phyloP scores from a whole-genome alignment of 2,888 invertebrate species.

The Rhingia rostrata region DNA sequence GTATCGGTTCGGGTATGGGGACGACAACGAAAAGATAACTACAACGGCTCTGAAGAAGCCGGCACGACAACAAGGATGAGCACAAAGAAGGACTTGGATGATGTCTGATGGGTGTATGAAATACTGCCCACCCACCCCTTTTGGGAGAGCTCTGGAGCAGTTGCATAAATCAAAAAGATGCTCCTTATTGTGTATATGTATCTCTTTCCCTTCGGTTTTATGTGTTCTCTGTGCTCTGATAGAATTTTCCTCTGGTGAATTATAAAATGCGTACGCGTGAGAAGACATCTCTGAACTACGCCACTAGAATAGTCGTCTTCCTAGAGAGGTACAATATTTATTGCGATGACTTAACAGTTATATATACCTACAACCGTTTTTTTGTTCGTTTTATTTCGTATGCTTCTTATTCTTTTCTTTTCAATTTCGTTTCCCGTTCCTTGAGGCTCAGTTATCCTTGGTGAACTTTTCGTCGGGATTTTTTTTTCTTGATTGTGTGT shows the following conservation, averaged over 20 bases:
- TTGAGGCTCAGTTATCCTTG: conserved; percentile 23
- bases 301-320: conserved; percentile 17
- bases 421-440: not conserved
- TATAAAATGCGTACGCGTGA: conserved; percentile 59
- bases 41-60: too few relatives aligned
- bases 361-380: conserved; percentile 9
- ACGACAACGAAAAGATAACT: too few relatives aligned
- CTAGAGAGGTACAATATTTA: conserved; percentile 50
- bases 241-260: conserved; percentile 62
- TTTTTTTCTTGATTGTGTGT: conserved; percentile 18
- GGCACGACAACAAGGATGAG: too few relatives aligned
- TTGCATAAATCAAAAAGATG: conserved; percentile 58
- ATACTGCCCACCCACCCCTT: not conserved
- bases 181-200: conserved; percentile 6
- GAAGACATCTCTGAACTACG: conserved; percentile 21
- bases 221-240: conserved; percentile 45
- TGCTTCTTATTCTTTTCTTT: not conserved
- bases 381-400: not conserved
- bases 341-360: conserved; percentile 58
- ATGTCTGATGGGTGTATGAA: conserved; percentile 36
- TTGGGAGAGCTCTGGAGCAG: not conserved
- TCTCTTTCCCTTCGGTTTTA: conserved; percentile 17
- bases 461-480: conserved; percentile 21
- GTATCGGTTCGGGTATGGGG: too few relatives aligned
- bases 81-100: not conserved